A percentile compares a stretch with the other conserved stretches of the same genome.
These are phyloP conservation scores for Speoplatyrhinus poulsoni DNA, from an alignment of 2,113 vertebrate genomes.

Conservation along the genomic window DNA sequence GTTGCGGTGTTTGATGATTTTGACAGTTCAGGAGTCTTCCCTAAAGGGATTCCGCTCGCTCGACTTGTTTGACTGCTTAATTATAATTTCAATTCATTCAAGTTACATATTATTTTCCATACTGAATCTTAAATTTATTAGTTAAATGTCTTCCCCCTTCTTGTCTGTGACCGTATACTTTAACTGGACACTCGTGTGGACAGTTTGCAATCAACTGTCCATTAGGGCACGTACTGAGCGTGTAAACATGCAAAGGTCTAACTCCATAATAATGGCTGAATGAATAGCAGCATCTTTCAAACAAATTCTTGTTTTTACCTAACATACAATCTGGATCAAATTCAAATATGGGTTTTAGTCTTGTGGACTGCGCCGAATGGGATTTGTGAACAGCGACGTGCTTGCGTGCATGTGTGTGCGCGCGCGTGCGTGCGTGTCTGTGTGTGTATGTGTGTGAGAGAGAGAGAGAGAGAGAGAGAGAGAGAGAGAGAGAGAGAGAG, in stretches of 20 bases:
- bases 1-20: constrained; percentile 82
- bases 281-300: too few relatives aligned
- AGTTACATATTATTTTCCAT: constrained; percentile 59
- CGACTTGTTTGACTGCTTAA: constrained; percentile 88
- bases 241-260: neutral
- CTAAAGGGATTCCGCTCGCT: constrained; percentile 79
- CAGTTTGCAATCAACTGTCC: neutral
- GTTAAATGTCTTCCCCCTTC: neutral
- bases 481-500: constrained; percentile 1
- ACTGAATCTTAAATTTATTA: constrained; percentile 17
- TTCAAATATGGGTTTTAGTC: too few relatives aligned
- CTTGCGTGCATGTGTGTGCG: neutral
- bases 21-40: constrained; percentile 64
- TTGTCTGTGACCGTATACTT: neutral
- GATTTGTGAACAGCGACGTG: too few relatives aligned
- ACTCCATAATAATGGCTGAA: too few relatives aligned
- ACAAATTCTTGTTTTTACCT: too few relatives aligned
- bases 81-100: constrained; percentile 50
- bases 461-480: constrained; percentile 11
- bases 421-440: constrained; percentile 42
- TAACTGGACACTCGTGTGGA: neutral
- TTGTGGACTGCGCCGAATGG: too few relatives aligned
- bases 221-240: neutral
- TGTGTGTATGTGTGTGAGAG: constrained; percentile 42
- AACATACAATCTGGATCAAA: too few relatives aligned